Percentiles rank a stretch among this genome's conserved stretches.
Conservation (phyloP, 2,113 vertebrate genomes). For the Cyprinodon brontotheroides region DNA sequence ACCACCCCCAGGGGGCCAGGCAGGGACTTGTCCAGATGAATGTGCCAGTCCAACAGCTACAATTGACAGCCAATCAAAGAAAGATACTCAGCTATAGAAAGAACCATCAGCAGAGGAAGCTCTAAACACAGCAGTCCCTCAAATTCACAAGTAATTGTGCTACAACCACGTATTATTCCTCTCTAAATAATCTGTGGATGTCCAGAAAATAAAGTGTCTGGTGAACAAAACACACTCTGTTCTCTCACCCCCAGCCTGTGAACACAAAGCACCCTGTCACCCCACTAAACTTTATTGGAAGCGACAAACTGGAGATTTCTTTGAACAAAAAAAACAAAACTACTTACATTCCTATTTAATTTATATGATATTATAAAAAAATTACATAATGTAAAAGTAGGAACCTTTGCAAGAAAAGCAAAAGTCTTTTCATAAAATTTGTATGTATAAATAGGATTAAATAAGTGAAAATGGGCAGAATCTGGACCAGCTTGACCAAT, state of each 20-base stretch:
- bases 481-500: not conserved
- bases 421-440: not conserved
- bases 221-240: conserved; percentile 67
- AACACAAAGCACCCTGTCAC: conserved; percentile 39
- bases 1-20: conserved; percentile 93
- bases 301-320: conserved; percentile 2
- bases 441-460: not conserved
- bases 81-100: conserved; percentile 24
- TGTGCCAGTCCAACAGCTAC: conserved; percentile 94
- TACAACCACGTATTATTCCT: conserved; percentile 23
- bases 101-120: conserved; percentile 19
- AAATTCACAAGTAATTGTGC: conserved; percentile 43
- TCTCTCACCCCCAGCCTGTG: conserved; percentile 39
- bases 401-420: not conserved
- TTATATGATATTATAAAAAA: too few relatives aligned
- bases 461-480: not conserved
- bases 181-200: conserved; percentile 30
- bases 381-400: too few relatives aligned
- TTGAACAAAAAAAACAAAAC: not conserved
- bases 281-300: conserved; percentile 53
- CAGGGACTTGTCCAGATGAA: conserved; percentile 93
- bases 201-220: conserved; percentile 29
- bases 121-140: conserved; percentile 38
- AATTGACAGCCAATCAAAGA: conserved; percentile 53
- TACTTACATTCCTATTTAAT: not conserved